Evolutionary conservation across 1,140 invertebrate genomes (phyloP).

Genomic region (Choristoneura fumiferana): DNA sequence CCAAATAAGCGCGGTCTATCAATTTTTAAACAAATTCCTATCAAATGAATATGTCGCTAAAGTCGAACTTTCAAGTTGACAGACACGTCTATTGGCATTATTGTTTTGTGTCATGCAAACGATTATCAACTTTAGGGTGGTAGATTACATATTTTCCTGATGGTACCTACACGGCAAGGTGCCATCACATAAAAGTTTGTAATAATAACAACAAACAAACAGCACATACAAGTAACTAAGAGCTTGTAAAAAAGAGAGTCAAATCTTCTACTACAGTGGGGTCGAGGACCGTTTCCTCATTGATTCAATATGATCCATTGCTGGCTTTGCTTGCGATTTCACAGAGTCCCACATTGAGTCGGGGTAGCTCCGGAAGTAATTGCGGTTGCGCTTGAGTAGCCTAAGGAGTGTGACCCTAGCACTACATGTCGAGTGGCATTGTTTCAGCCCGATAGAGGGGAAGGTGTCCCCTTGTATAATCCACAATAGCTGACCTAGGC

Average conservation of each 20-base stretch:
- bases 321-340: neutral
- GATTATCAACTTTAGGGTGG: too few species aligned
- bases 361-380: neutral
- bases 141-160: too few species aligned
- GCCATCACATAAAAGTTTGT: too few species aligned
- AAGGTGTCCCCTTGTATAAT: neutral
- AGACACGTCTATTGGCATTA: too few species aligned
- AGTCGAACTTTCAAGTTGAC: too few species aligned
- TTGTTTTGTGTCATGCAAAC: too few species aligned
- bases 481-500: neutral
- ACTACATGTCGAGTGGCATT: constrained; percentile 4
- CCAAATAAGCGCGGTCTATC: too few species aligned
- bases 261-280: constrained; percentile 22
- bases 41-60: too few species aligned
- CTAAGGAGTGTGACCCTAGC: neutral
- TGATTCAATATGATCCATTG: constrained; percentile 8
- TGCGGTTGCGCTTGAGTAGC: constrained; percentile 1
- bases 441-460: constrained; percentile 7
- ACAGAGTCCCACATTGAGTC: neutral
- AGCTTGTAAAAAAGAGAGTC: constrained; percentile 20
- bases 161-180: too few species aligned
- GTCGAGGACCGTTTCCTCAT: constrained; percentile 16
- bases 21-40: too few species aligned
- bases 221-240: too few species aligned
- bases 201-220: too few species aligned